Percentiles rank a stretch among this genome's conserved stretches.
Conservation (phyloP, 2,888 invertebrate genomes). For the Boloria selene region DNA sequence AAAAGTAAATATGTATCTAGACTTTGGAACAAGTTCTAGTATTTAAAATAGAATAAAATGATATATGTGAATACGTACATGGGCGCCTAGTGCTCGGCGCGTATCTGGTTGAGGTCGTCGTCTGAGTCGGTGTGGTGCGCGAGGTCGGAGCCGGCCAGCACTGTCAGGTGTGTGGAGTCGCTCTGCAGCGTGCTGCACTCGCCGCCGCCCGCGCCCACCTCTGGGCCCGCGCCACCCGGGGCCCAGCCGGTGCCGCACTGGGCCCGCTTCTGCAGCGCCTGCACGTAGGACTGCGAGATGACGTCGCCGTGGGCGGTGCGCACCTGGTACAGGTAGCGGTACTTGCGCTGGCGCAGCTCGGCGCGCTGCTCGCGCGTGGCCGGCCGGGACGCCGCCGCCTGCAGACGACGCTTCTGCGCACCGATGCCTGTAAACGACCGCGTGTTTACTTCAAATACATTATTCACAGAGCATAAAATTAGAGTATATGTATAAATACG, state of each 20-base stretch:
- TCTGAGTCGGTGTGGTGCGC: constrained; percentile 83
- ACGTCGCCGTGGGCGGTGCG: constrained; percentile 95
- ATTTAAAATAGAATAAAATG: background rate
- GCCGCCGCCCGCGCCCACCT: constrained; percentile 83
- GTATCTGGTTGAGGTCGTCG: constrained; percentile 75
- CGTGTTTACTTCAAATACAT: too few relatives aligned
- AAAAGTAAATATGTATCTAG: too few relatives aligned
- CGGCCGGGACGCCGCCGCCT: constrained; percentile 66
- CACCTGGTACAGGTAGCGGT: constrained; percentile 93
- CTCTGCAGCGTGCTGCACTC: constrained; percentile 90
- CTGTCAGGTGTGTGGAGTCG: constrained; percentile 89
- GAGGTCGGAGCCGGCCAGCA: constrained; percentile 86
- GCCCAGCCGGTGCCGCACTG: constrained; percentile 82
- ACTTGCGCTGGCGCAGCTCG: constrained; percentile 91
- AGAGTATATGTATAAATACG: too few relatives aligned
- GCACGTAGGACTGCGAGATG: constrained; percentile 93
- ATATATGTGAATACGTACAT: background rate
- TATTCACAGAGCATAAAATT: too few relatives aligned
- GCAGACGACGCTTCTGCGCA: constrained; percentile 70
- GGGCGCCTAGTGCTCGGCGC: constrained; percentile 53
- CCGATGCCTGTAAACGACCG: constrained; percentile 60
- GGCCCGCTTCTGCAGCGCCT: constrained; percentile 89
- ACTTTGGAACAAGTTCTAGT: background rate
- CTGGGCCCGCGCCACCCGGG: constrained; percentile 49
- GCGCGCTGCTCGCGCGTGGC: constrained; percentile 89